Evolutionary conservation across 2,888 invertebrate genomes (phyloP).

Genomic region (Andrena hattorfiana): DNA sequence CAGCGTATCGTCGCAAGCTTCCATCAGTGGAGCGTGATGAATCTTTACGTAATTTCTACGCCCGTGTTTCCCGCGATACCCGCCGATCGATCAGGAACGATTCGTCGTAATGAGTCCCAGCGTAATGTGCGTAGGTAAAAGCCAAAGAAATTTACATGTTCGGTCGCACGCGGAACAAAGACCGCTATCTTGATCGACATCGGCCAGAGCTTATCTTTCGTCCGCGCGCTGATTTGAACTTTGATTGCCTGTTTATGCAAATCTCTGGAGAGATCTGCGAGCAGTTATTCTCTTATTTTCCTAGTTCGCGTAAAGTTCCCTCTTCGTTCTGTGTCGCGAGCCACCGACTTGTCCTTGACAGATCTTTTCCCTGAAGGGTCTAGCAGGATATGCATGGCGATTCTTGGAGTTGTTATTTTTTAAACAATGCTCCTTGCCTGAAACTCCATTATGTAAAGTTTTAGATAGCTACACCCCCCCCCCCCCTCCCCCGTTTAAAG

Average conservation of each 20-base stretch:
- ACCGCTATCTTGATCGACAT: constrained; percentile 41
- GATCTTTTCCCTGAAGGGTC: background rate
- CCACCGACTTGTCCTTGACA: constrained; percentile 4
- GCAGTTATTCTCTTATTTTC: constrained; percentile 24
- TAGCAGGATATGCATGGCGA: too few species aligned
- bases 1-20: constrained; percentile 4
- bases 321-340: background rate
- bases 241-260: constrained; percentile 40
- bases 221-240: constrained; percentile 33
- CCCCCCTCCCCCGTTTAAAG: too few species aligned
- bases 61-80: background rate
- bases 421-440: too few species aligned
- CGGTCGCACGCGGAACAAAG: constrained; percentile 39
- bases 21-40: background rate
- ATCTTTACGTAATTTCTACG: background rate
- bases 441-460: too few species aligned
- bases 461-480: too few species aligned
- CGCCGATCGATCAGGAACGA: constrained; percentile 28
- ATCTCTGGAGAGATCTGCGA: constrained; percentile 19
- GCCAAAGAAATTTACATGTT: constrained; percentile 47
- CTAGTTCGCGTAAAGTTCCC: constrained; percentile 16
- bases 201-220: constrained; percentile 33
- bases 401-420: too few species aligned
- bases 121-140: constrained; percentile 20
- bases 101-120: constrained; percentile 27